Base-by-base conservation (phyloP, 2,888 invertebrate species). In the Colostygia pectinataria region DNA sequence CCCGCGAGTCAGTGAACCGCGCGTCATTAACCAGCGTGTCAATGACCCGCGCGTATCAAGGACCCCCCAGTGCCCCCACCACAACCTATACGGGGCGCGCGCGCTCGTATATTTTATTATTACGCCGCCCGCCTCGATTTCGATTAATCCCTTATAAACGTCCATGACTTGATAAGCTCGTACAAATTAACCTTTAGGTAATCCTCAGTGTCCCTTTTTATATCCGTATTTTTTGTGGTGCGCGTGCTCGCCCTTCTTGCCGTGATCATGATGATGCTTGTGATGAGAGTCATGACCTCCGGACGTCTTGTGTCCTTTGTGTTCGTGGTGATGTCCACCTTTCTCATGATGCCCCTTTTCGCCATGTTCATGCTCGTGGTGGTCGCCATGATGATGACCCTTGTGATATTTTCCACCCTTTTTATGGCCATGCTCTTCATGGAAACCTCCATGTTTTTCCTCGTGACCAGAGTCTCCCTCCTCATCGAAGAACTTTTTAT, bases 401-500 rank as follows among this genome's bases (percentile, higher is more conserved):
- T 95, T 95, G 82, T 96, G 95, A 78, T 93, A 92, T 75, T 94
- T 93, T 4, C 95, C 95, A 48, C 96, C 96, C 83, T 96, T 95
- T 82, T 96, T 95, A 82, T 95, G 94, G 14, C 94, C 95, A 63
- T 95, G 94, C 69, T 94, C 94, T 73, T 96, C 95, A 71, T 96
- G 94, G 77, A 93, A 94, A 24, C 92, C 94, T 54, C 95, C 96
- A 70, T 96, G 95, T 69, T 96, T 95, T 72, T 95, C 95, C 76
- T 96, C 95, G 63, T 95, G 95, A 0, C 94, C 96, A 31, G 93
- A 93, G 67, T 95, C 95, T 63, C 96, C 95, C 66, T 95, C 94
- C 80, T 96, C 96, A 64, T 96, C 96, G 78, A 94, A 96, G 92
- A 95, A 96, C 71, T 95, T 94, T 72, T 96, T 96, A 68, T 96